Evolutionary conservation across 2,113 vertebrate species (phyloP).

Genomic region (Pardalotus punctatus): DNA sequence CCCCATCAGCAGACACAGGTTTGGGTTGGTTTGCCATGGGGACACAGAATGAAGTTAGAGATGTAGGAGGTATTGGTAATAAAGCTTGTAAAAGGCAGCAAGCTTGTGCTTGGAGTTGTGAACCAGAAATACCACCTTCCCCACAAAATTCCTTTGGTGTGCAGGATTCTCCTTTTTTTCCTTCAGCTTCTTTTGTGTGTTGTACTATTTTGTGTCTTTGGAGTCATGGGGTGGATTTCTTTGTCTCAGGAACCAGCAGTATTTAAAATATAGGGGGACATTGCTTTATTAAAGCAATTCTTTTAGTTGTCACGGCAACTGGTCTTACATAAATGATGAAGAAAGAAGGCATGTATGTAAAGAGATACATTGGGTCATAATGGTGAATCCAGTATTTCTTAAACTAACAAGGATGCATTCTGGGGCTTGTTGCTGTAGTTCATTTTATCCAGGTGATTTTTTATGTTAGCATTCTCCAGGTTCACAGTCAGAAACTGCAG

Average conservation of each 20-base stretch:
- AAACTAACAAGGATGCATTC: neutral
- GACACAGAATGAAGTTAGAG: neutral
- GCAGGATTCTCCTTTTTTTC: neutral
- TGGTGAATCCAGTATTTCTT: neutral
- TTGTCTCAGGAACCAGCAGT: neutral
- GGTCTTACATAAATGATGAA: conserved; percentile 11
- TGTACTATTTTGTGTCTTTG: neutral
- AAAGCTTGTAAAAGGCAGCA: neutral
- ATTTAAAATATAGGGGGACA: neutral
- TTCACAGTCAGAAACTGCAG: neutral
- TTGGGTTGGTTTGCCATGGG: neutral
- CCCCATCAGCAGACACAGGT: neutral
- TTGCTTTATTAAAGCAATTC: conserved; percentile 21
- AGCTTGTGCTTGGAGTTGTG: neutral
- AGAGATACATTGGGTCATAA: neutral
- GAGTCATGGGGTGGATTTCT: neutral
- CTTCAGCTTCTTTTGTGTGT: neutral
- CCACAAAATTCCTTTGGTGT: neutral
- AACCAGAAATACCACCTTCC: neutral
- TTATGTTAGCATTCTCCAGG: neutral
- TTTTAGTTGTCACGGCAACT: conserved; percentile 11
- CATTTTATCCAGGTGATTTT: neutral
- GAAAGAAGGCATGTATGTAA: neutral
- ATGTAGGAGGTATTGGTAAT: neutral
- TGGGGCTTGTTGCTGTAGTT: neutral